A percentile compares a stretch with the other conserved stretches of the same genome.
Conservation (phyloP, 2,797 vertebrate species). For the Falco rusticolus region DNA sequence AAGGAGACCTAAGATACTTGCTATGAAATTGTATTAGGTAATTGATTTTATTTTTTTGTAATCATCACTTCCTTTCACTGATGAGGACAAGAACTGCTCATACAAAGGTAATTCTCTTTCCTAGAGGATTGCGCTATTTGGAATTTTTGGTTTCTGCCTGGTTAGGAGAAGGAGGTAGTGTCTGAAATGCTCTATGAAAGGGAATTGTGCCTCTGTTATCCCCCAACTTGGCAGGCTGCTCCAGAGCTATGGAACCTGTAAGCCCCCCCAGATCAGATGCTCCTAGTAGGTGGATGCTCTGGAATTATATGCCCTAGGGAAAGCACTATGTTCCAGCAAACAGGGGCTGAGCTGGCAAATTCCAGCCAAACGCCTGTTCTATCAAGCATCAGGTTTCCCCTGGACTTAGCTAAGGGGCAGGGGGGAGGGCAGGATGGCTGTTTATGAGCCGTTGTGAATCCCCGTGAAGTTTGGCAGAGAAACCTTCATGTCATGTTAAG, state of each 20-base stretch:
- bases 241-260: neutral
- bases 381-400: neutral
- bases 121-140: fast-evolving
- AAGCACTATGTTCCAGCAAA: neutral
- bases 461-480: neutral
- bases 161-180: neutral
- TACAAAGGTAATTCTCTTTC: neutral
- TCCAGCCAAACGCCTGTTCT: neutral
- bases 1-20: neutral
- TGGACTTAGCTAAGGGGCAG: neutral
- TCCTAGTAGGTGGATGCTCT: neutral
- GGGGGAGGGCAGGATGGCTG: neutral
- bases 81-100: neutral
- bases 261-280: too few species aligned
- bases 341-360: neutral
- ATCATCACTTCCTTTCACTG: neutral
- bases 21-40: neutral
- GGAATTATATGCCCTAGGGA: neutral
- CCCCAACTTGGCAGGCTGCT: neutral
- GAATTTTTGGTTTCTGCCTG: neutral
- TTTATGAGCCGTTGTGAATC: neutral
- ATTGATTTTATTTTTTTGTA: neutral
- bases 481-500: neutral
- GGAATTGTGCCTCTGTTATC: neutral
- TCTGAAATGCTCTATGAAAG: neutral